phyloP scores from a whole-genome alignment of 2,113 vertebrate species.

The Psittacus erithacus region DNA sequence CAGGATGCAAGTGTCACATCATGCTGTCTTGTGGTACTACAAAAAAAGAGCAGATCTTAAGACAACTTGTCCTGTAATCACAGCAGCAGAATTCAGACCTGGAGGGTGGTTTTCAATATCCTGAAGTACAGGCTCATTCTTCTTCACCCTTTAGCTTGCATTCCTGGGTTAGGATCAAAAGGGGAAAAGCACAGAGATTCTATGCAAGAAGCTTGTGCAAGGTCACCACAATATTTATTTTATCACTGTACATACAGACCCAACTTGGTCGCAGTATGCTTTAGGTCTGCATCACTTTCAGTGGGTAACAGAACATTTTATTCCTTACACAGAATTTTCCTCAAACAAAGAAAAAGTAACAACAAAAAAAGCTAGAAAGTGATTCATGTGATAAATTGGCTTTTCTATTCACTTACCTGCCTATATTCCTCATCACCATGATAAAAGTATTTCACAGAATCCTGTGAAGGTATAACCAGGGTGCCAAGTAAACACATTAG shows the following conservation, averaged over 20 bases:
- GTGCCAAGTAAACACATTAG: neutral
- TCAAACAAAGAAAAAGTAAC: neutral
- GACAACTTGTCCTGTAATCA: neutral
- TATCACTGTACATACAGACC: neutral
- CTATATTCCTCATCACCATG: neutral
- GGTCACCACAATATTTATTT: neutral
- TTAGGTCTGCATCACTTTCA: neutral
- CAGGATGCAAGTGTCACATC: neutral
- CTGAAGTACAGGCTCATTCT: neutral
- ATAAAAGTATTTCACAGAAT: neutral
- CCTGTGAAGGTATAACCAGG: neutral
- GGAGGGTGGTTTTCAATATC: neutral
- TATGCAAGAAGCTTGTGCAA: neutral
- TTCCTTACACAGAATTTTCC: neutral
- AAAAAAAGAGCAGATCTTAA: neutral
- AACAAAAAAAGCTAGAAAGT: neutral
- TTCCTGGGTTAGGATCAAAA: neutral
- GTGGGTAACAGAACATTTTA: neutral
- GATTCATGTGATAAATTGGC: neutral
- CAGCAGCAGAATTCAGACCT: neutral
- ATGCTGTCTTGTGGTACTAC: fast-evolving
- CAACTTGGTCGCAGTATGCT: too few relatives aligned
- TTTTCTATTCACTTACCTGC: neutral
- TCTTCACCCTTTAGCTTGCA: neutral
- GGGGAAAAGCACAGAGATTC: neutral